Evolutionary conservation across 2,888 invertebrate species (phyloP).

Genomic region (Anagyrus pseudococci): DNA sequence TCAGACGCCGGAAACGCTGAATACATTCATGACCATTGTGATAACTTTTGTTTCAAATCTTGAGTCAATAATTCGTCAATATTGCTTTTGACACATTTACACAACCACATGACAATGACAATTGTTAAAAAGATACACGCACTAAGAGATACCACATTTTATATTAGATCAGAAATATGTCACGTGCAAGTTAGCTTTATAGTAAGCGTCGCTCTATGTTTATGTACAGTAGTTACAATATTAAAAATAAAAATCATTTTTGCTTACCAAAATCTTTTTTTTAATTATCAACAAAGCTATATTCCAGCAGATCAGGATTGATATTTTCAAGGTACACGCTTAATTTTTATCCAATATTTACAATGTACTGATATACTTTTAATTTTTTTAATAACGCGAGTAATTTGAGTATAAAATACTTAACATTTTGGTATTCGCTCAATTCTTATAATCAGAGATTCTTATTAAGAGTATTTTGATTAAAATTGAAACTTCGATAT

Average conservation of each 20-base stretch:
- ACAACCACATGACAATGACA: background rate
- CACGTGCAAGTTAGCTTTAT: background rate
- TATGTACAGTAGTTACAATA: slow-evolving; percentile 9
- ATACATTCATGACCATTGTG: slow-evolving; percentile 5
- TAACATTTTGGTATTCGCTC: background rate
- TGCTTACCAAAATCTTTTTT: background rate
- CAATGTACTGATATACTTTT: background rate
- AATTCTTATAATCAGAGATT: too few relatives aligned
- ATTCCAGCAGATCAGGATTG: too few relatives aligned
- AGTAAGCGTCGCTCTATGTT: background rate
- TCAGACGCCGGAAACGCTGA: too few relatives aligned
- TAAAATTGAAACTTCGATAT: background rate
- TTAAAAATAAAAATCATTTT: slow-evolving; percentile 2
- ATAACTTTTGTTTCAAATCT: slow-evolving; percentile 11
- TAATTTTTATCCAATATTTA: background rate
- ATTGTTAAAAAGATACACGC: background rate
- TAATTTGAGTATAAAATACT: background rate
- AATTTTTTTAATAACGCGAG: too few relatives aligned
- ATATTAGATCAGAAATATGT: background rate
- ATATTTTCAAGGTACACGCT: too few relatives aligned
- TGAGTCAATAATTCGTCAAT: slow-evolving; percentile 28
- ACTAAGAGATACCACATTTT: background rate
- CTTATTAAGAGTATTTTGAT: background rate
- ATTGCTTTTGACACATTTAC: slow-evolving; percentile 20
- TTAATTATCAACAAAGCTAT: background rate